These are phyloP conservation scores for Drosophila baimaii DNA, from an alignment of 1,140 invertebrate species.

Conservation along the genomic window DNA sequence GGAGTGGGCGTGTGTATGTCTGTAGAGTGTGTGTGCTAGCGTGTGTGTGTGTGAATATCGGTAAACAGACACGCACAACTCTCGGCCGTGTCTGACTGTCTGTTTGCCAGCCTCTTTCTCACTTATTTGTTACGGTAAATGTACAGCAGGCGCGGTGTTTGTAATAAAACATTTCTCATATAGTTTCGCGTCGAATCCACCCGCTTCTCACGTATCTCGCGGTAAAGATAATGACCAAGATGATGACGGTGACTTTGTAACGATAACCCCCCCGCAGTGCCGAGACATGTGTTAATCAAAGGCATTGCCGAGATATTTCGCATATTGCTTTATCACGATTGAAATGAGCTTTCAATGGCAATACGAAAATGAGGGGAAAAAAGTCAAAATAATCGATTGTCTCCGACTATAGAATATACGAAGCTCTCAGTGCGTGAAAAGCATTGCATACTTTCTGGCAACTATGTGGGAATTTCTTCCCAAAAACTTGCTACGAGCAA, in stretches of 20 bases:
- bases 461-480: background rate
- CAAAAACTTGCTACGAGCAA: background rate
- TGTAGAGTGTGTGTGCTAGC: slow-evolving; percentile 1
- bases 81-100: slow-evolving; percentile 45
- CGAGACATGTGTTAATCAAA: slow-evolving; percentile 53
- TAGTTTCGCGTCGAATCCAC: slow-evolving; percentile 51
- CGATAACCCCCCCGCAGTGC: slow-evolving; percentile 49
- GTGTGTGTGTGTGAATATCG: slow-evolving; percentile 50
- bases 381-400: background rate
- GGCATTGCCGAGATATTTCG: slow-evolving; percentile 5
- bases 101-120: slow-evolving; percentile 68
- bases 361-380: background rate
- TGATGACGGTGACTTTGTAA: slow-evolving; percentile 51
- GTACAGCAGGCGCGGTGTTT: slow-evolving; percentile 45
- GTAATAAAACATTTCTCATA: slow-evolving; percentile 79
- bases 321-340: slow-evolving; percentile 17
- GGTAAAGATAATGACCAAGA: slow-evolving; percentile 40
- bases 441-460: background rate
- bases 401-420: background rate
- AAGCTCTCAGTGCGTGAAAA: background rate
- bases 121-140: slow-evolving; percentile 70
- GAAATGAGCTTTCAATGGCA: slow-evolving; percentile 16
- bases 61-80: slow-evolving; percentile 69
- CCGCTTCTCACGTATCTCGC: slow-evolving; percentile 6
- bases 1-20: slow-evolving; percentile 6